Base-by-base conservation (phyloP, 2,888 invertebrate species). In the Girardia tigrina region DNA sequence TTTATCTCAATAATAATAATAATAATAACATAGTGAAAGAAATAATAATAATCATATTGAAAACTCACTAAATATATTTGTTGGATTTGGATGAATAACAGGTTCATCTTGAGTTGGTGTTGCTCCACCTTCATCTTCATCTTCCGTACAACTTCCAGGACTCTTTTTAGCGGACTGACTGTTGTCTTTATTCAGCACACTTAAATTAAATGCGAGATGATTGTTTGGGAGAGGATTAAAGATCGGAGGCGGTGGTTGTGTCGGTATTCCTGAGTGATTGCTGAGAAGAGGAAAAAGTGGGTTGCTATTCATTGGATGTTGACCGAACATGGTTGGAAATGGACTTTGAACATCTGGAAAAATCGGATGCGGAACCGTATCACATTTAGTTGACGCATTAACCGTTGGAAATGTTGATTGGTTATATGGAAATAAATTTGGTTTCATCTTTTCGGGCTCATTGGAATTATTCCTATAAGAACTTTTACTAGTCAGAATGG, bases 91-190 rank as follows among this genome's bases (percentile, higher is more conserved):
- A 72, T 26, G 72, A 23, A 8, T 26, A 6, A 26, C 29, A 2
- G 73, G 73, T 36, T 73, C 73, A 29, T 73, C 73, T 29, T 29
- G 28, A 28, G 73, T 73, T 6, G 73, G 73, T 23, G 73, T 73
- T 2, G 29, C 73, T 73, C 29, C 73, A 4, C 73, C 73, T 8
- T 73, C 28, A 29, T 73, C 36, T 28, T 29, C 36, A 28, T 28
- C 56, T 56, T 56, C 56, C 4, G 56, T 56, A 56, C 56, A 56
- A 56, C 56, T 56, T 16, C 56, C 56, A 2, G 56, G 56, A 56
- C 56, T 56, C 23, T 56, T 56, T 56, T 56, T 56, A 56, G n/a
- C 23, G n/a, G 56, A 56, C 56, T 56, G 56, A 56, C 23, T 56
- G 36, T 56, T 56, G n/a, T 56, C 56, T n/a, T 56, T 56, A 56